These are phyloP conservation scores for Hesperophylax magnus DNA, from an alignment of 1,140 invertebrate species.

Conservation along the genomic window DNA sequence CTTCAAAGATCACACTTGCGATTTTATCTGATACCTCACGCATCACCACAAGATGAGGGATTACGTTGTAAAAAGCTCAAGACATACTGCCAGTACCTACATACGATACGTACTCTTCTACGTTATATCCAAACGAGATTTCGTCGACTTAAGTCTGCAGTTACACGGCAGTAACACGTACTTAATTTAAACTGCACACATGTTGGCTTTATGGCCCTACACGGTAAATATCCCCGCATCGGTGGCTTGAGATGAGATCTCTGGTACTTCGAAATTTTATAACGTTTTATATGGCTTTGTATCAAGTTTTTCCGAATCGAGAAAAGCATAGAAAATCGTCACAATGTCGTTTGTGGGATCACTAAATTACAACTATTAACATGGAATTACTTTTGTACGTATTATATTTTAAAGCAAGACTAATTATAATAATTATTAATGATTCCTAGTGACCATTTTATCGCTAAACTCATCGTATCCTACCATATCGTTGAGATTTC, in stretches of 20 bases:
- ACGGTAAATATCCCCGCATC: conserved; percentile 44
- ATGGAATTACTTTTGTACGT: too few species aligned
- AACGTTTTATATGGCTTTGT: conserved; percentile 29
- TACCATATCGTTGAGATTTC: too few species aligned
- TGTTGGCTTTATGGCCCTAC: conserved; percentile 55
- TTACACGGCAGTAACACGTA: conserved; percentile 56
- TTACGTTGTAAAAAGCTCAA: neutral
- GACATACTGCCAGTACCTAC: neutral
- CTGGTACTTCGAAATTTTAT: neutral
- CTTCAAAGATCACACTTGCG: too few species aligned
- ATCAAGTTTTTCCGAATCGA: conserved; percentile 13
- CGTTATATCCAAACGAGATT: conserved; percentile 47
- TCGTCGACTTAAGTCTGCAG: conserved; percentile 55
- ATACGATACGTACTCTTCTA: too few species aligned
- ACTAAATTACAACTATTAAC: too few species aligned
- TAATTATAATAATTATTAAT: too few species aligned
- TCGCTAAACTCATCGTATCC: too few species aligned
- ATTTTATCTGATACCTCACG: neutral
- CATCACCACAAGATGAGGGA: conserved; percentile 15
- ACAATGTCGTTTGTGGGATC: too few species aligned
- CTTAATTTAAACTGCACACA: conserved; percentile 58
- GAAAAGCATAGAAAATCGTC: too few species aligned
- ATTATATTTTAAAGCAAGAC: too few species aligned
- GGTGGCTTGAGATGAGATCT: conserved; percentile 34
- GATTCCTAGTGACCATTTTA: too few species aligned